Evolutionary conservation across 2,888 invertebrate species (phyloP).

Genomic region (Nomada ruficornis): DNA sequence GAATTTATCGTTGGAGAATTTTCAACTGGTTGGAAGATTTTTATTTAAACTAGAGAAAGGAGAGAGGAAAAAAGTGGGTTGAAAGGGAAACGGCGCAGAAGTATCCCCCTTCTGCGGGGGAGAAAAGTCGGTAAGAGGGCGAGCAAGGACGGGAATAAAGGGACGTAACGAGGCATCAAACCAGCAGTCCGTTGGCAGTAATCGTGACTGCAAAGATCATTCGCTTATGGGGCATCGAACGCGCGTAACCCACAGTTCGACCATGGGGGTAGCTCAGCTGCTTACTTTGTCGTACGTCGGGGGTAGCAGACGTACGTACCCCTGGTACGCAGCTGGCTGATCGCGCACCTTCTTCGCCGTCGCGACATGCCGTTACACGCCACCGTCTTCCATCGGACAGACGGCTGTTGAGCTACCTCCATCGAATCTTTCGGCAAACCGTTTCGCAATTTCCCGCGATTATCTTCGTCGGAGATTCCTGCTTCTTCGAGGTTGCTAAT

Average conservation of each 20-base stretch:
- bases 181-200: slow-evolving; percentile 42
- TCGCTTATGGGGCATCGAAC: slow-evolving; percentile 65
- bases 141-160: slow-evolving; percentile 4
- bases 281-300: slow-evolving; percentile 70
- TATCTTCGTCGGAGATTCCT: no score
- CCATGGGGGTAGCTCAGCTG: slow-evolving; percentile 76
- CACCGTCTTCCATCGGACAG: slow-evolving; percentile 8
- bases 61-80: background rate
- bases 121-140: background rate
- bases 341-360: slow-evolving; percentile 67
- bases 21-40: no score
- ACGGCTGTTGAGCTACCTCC: no score
- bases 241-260: slow-evolving; percentile 40
- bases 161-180: slow-evolving; percentile 21
- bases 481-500: no score
- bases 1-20: no score
- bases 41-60: background rate
- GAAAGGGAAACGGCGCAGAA: no score
- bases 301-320: slow-evolving; percentile 72
- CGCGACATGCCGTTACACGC: slow-evolving; percentile 41
- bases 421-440: no score
- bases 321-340: slow-evolving; percentile 75
- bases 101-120: no score
- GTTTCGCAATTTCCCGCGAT: no score
- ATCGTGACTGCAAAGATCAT: slow-evolving; percentile 54